Evolutionary conservation across 2,797 vertebrate genomes (phyloP).

Genomic region (Myotis pilosus): DNA sequence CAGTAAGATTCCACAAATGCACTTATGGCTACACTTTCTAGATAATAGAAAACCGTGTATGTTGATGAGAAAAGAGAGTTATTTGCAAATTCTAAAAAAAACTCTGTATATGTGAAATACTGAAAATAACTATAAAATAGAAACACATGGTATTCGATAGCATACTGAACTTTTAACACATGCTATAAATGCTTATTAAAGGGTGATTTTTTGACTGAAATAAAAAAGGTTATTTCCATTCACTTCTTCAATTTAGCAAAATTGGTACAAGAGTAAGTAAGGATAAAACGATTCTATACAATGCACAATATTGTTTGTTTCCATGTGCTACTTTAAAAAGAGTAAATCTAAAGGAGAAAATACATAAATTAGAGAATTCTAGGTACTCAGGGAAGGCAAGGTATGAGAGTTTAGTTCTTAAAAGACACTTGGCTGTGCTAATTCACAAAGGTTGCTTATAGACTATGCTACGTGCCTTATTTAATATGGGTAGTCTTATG

Average conservation of each 20-base stretch:
- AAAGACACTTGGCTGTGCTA: neutral
- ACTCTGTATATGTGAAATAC: neutral
- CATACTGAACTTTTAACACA: neutral
- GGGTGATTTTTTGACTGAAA: conserved; percentile 30
- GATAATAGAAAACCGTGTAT: neutral
- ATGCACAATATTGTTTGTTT: neutral
- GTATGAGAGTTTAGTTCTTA: neutral
- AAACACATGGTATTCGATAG: neutral
- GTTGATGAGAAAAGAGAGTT: neutral
- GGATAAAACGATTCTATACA: neutral
- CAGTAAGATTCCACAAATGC: conserved; percentile 39
- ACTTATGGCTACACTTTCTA: neutral
- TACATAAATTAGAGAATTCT: neutral
- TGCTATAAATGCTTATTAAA: neutral
- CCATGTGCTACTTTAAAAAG: neutral
- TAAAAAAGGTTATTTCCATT: neutral
- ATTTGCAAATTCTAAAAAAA: conserved; percentile 4
- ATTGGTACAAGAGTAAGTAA: neutral
- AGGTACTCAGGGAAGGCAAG: neutral
- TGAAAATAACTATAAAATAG: neutral
- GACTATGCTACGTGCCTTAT: neutral
- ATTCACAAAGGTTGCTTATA: neutral
- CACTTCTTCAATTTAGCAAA: neutral
- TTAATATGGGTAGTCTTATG: neutral
- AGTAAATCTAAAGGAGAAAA: neutral